Percentiles rank a stretch among this genome's conserved stretches.
phyloP scores from a whole-genome alignment of 2,797 vertebrate species.

The Apogon talboti region DNA sequence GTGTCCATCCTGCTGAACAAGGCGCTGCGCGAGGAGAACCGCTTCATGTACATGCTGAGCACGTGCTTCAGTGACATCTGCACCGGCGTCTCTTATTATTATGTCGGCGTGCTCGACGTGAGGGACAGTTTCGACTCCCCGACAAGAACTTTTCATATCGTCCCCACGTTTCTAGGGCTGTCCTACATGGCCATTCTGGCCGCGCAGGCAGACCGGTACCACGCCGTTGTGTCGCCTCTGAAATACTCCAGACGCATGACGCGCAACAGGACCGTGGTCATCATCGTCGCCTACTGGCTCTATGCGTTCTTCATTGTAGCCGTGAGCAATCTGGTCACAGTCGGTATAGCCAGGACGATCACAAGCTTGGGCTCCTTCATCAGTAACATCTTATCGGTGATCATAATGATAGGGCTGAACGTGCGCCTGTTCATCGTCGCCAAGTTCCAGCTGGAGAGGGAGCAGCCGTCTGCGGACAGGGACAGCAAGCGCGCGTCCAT shows the following conservation, averaged over 20 bases:
- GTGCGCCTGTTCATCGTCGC: constrained; percentile 81
- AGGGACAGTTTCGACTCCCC: constrained; percentile 73
- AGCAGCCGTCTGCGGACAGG: constrained; percentile 71
- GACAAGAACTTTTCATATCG: constrained; percentile 76
- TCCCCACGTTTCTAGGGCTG: constrained; percentile 82
- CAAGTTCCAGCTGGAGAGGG: constrained; percentile 78
- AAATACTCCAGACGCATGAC: constrained; percentile 81
- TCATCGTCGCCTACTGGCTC: constrained; percentile 79
- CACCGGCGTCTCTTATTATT: constrained; percentile 83
- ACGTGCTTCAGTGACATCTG: constrained; percentile 85
- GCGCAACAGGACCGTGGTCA: constrained; percentile 71
- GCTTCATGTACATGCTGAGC: constrained; percentile 88
- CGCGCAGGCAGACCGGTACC: constrained; percentile 85
- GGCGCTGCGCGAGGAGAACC: constrained; percentile 81
- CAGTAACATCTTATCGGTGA: constrained; percentile 75
- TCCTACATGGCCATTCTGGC: constrained; percentile 85
- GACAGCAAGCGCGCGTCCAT: constrained; percentile 80
- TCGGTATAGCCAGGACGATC: constrained; percentile 63
- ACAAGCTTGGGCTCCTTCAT: constrained; percentile 74
- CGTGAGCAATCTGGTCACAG: constrained; percentile 69
- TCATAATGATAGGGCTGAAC: constrained; percentile 85
- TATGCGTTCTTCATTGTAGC: constrained; percentile 81
- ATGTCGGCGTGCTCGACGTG: constrained; percentile 80
- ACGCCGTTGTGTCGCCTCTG: constrained; percentile 78
- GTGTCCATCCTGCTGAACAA: constrained; percentile 73